phyloP scores from a whole-genome alignment of 2,888 invertebrate genomes.

The Perizoma affinitatum region DNA sequence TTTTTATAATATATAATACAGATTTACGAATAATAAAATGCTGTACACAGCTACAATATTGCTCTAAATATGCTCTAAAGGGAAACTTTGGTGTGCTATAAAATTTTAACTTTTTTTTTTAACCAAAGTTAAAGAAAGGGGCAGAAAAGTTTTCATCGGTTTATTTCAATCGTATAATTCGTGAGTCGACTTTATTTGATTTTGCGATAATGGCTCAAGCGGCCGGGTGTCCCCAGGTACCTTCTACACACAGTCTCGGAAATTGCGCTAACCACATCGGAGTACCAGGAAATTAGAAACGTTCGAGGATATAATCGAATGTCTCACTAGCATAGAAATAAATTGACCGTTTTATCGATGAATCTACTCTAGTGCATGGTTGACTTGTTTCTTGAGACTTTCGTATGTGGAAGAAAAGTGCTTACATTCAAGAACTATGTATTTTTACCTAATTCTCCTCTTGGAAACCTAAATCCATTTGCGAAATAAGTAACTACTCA shows the following conservation, averaged over 20 bases:
- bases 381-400: constrained; percentile 43
- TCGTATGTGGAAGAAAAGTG: constrained; percentile 7
- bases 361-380: constrained; percentile 47
- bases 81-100: background rate
- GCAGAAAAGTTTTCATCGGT: constrained; percentile 9
- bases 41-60: background rate
- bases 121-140: constrained; percentile 13
- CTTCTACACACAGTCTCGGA: constrained; percentile 71
- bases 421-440: too few species aligned
- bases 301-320: constrained; percentile 81
- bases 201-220: constrained; percentile 69
- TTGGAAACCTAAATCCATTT: background rate
- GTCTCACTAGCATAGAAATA: constrained; percentile 69
- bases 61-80: constrained; percentile 5
- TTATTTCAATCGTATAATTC: constrained; percentile 67
- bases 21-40: too few species aligned
- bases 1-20: too few species aligned
- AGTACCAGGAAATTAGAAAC: constrained; percentile 83
- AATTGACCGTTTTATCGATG: constrained; percentile 58
- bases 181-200: constrained; percentile 73
- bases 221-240: constrained; percentile 70
- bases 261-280: constrained; percentile 82
- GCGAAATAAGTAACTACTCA: too few species aligned
- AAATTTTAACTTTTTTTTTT: constrained; percentile 3
- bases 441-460: background rate